Percentiles rank a stretch among this genome's conserved stretches.
These are phyloP conservation scores for Noctua janthina DNA, from an alignment of 2,888 invertebrate species.

Conservation along the genomic window DNA sequence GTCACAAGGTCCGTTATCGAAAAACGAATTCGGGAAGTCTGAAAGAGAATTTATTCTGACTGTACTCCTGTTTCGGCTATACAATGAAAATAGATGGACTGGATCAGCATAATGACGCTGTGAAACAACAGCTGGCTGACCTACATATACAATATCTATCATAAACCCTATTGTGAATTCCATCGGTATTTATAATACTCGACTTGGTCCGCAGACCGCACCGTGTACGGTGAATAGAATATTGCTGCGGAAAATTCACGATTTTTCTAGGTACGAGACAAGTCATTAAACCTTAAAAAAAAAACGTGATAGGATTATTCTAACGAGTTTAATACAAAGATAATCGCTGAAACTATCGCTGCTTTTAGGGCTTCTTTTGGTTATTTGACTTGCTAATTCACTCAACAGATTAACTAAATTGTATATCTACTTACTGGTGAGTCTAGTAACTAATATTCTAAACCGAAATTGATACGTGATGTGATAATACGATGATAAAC, in stretches of 20 bases:
- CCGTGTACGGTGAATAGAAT: constrained; percentile 10
- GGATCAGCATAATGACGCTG: constrained; percentile 47
- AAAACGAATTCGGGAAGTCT: constrained; percentile 34
- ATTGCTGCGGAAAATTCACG: background rate
- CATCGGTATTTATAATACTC: constrained; percentile 34
- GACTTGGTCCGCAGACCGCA: constrained; percentile 2
- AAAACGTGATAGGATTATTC: constrained; percentile 26
- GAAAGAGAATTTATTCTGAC: constrained; percentile 36
- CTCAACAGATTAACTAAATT: constrained; percentile 3
- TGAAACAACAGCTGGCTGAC: constrained; percentile 60
- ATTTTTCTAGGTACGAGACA: background rate
- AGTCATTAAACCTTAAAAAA: background rate
- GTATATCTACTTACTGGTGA: background rate
- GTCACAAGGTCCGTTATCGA: constrained; percentile 20
- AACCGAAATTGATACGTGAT: background rate
- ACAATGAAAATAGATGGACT: constrained; percentile 44
- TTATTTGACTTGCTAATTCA: constrained; percentile 18
- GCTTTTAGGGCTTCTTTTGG: constrained; percentile 35
- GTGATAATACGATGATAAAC: background rate
- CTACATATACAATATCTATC: constrained; percentile 43
- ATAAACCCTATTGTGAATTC: constrained; percentile 46
- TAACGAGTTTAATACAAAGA: constrained; percentile 40
- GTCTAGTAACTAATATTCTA: constrained; percentile 3
- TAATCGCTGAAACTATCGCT: constrained; percentile 5
- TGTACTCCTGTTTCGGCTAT: constrained; percentile 40